Evolutionary conservation across 1,140 invertebrate species (phyloP), one percentile per base, ranked within the genome.

Genomic region (Rhagoletis pomonella): DNA sequence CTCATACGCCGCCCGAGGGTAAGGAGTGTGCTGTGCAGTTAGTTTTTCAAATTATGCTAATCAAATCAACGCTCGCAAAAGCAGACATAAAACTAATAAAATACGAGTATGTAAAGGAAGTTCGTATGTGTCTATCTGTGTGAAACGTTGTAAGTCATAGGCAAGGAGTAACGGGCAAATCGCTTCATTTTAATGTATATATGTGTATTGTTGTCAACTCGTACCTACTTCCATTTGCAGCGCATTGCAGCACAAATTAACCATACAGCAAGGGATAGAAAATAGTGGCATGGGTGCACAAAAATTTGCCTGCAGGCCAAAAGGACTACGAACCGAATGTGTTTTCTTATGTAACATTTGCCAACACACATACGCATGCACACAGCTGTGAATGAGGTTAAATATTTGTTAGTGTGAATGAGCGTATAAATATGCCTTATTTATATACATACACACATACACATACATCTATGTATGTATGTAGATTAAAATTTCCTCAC

Each of bases 41-140:
- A 81, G 73, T 81, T 81, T 81, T 81, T 81, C 73, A 81, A 81
- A 81, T 81, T 81, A 81, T 81, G 73, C 73, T 81, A 81, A 81
- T 81, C 73, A 81, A 81, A 81, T 81, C 73, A 81, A 81, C 17
- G 44, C 47, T 7, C 73, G 55, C 73, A 81, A 81, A 81, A 55
- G 47, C 47, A n/a, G 73, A 55, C 47, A 58, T n/a, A 81, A 14
- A 81, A 81, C 44, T 81, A 50, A 81, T 81, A 55, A 81, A 50
- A 55, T 29, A 12, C 44, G 44, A 14, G 14, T n/a, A 7, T 14
- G 55, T 29, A 10, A 29, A 29, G 29, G 29, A 29, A 29, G 29
- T 42, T 47, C 7, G 6, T 9, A n/a, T 19, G 73, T 55, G n/a
- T 55, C n/a, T 55, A 3, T 58, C 5, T 29, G 47, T 19, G n/a